phyloP scores from a whole-genome alignment of 2,888 invertebrate genomes.

The Eledone cirrhosa region DNA sequence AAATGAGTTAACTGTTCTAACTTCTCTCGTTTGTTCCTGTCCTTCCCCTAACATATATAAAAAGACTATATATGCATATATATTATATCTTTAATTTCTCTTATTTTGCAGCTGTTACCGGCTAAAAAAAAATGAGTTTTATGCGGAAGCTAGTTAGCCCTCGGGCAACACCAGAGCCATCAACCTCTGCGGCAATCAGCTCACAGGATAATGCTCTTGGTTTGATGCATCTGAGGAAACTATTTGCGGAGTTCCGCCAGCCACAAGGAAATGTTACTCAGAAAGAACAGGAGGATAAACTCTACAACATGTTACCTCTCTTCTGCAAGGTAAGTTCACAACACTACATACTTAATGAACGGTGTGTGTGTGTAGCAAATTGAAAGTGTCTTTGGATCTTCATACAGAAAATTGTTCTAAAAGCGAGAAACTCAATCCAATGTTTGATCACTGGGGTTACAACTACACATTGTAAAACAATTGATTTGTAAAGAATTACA shows the following conservation, averaged over 20 bases:
- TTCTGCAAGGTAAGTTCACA: slow-evolving; percentile 86
- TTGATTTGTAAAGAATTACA: no score
- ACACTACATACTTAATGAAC: background rate
- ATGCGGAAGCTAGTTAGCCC: slow-evolving; percentile 39
- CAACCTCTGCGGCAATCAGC: slow-evolving; percentile 31
- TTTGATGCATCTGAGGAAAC: slow-evolving; percentile 93
- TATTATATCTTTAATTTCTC: background rate
- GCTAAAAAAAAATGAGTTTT: slow-evolving; percentile 37
- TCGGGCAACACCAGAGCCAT: slow-evolving; percentile 35
- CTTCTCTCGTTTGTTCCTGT: no score
- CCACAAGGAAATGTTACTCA: slow-evolving; percentile 72
- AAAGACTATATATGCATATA: no score
- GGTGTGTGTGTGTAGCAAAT: no score
- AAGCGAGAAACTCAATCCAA: no score
- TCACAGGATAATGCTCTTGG: slow-evolving; percentile 79
- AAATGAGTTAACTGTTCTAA: no score
- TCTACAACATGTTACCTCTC: slow-evolving; percentile 96
- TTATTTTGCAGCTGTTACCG: slow-evolving; percentile 24
- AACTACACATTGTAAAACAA: no score
- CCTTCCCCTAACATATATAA: no score
- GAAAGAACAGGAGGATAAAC: slow-evolving; percentile 78
- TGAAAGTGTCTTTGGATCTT: no score
- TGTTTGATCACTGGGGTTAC: no score
- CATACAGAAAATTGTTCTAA: no score
- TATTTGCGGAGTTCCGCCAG: slow-evolving; percentile 93